phyloP scores from a whole-genome alignment of 2,797 vertebrate genomes.

The Vireo griseus region DNA sequence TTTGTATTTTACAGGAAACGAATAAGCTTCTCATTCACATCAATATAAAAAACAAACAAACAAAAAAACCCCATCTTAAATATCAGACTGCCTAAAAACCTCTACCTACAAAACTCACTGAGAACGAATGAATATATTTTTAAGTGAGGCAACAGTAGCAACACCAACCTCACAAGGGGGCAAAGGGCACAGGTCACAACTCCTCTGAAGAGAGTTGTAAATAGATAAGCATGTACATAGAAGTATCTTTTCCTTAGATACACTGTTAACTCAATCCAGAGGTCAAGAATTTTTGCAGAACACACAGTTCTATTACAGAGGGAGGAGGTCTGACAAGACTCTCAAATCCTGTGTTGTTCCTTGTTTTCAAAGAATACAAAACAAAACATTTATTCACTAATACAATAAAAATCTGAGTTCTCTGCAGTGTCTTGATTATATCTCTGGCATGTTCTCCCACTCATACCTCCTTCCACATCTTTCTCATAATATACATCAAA shows the following conservation, averaged over 20 bases:
- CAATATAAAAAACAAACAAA: not conserved
- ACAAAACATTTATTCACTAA: not conserved
- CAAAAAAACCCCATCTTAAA: not conserved
- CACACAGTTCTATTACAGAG: not conserved
- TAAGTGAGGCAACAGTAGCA: not conserved
- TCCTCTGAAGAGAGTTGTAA: not conserved
- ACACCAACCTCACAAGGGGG: not conserved
- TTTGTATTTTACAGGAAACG: not conserved
- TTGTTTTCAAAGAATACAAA: not conserved
- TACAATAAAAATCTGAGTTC: not conserved
- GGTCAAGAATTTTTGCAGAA: not conserved
- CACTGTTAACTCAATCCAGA: not conserved
- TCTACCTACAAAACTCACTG: not conserved
- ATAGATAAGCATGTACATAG: fast-evolving
- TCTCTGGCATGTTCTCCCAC: not conserved
- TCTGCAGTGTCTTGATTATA: not conserved
- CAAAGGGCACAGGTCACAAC: not conserved
- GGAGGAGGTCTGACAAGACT: not conserved
- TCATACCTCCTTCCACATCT: not conserved
- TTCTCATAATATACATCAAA: not conserved
- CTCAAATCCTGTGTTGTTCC: not conserved
- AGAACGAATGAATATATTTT: not conserved
- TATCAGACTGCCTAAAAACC: not conserved
- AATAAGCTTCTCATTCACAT: not conserved
- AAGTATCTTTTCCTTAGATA: not conserved